Evolutionary conservation across 2,113 vertebrate species (phyloP).

Genomic region (Dicerorhinus sumatrensis): DNA sequence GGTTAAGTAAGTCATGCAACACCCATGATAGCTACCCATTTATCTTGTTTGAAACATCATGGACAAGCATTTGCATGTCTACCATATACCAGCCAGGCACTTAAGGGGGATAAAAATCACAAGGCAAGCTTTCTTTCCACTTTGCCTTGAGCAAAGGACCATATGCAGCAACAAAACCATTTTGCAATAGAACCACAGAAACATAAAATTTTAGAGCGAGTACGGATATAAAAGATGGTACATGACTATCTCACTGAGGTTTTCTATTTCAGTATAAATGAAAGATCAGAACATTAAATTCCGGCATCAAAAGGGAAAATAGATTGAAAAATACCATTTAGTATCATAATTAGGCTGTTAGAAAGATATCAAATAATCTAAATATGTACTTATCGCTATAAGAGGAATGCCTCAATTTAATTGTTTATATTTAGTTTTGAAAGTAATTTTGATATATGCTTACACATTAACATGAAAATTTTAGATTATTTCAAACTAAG

Average conservation of each 20-base stretch:
- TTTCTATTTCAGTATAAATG: neutral
- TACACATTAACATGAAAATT: neutral
- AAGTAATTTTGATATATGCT: neutral
- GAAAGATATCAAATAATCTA: neutral
- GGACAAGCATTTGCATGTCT: neutral
- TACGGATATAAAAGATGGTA: neutral
- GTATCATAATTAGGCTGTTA: neutral
- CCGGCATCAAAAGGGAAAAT: neutral
- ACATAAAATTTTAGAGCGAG: neutral
- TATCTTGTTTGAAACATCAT: neutral
- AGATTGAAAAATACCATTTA: slow-evolving; percentile 18
- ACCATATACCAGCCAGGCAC: neutral
- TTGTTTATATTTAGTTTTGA: neutral
- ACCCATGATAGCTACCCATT: neutral
- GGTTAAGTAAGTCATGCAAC: neutral
- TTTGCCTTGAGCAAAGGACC: neutral
- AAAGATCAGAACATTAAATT: neutral
- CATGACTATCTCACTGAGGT: neutral
- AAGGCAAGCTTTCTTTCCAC: neutral
- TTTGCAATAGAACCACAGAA: neutral
- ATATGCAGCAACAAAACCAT: neutral
- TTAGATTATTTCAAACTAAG: neutral
- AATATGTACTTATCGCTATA: neutral
- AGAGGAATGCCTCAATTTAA: neutral
- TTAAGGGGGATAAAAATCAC: neutral